Percentiles rank a stretch among this genome's conserved stretches.
phyloP scores from a whole-genome alignment of 2,888 invertebrate genomes.

The Agonopterix subpropinquella region DNA sequence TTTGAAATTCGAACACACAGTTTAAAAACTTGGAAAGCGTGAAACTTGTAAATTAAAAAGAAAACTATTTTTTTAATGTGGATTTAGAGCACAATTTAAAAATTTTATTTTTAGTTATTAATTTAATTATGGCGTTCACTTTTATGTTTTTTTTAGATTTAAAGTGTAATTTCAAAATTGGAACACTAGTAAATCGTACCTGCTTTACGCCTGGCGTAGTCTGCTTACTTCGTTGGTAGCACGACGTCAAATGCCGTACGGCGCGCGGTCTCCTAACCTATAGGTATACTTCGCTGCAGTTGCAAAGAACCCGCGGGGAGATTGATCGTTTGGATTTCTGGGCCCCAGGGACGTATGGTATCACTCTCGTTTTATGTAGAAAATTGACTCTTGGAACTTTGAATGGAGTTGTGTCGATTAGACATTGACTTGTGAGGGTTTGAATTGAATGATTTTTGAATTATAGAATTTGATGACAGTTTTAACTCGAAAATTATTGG shows the following conservation, averaged over 20 bases:
- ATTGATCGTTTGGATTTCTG: constrained; percentile 37
- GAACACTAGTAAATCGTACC: background rate
- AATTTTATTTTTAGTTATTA: background rate
- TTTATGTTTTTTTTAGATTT: background rate
- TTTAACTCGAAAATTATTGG: too few relatives aligned
- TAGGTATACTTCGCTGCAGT: constrained; percentile 34
- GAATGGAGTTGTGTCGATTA: constrained; percentile 17
- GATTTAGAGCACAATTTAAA: background rate
- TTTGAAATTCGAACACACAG: background rate
- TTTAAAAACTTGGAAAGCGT: background rate
- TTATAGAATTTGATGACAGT: too few relatives aligned
- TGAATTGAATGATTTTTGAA: too few relatives aligned
- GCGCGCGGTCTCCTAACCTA: constrained; percentile 21
- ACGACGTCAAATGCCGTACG: constrained; percentile 20
- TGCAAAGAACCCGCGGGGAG: constrained; percentile 37
- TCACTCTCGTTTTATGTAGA: constrained; percentile 31
- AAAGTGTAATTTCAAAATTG: constrained; percentile 5
- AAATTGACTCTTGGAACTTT: constrained; percentile 30
- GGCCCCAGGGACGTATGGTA: constrained; percentile 20
- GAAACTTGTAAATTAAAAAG: too few relatives aligned
- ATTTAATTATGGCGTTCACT: background rate
- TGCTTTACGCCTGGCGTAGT: background rate
- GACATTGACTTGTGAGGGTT: background rate
- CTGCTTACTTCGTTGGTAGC: background rate
- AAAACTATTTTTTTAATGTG: background rate